phyloP scores from a whole-genome alignment of 2,888 invertebrate species.

The Anthrax anthrax region DNA sequence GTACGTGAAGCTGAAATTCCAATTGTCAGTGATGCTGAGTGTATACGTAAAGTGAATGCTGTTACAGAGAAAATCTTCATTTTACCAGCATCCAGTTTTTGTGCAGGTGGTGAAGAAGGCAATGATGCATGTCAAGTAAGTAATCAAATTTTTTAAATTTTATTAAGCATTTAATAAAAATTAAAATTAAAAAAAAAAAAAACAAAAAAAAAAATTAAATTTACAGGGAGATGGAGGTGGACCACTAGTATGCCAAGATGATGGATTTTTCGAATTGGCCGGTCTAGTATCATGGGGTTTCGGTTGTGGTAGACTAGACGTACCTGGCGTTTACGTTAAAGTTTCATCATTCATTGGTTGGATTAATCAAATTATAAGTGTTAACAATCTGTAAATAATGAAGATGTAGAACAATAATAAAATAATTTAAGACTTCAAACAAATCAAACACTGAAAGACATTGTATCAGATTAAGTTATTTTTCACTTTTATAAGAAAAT shows the following conservation, averaged over 20 bases:
- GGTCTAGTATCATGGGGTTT: conserved; percentile 93
- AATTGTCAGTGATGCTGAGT: conserved; percentile 83
- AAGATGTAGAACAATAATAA: neutral
- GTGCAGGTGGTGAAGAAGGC: conserved; percentile 84
- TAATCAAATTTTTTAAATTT: neutral
- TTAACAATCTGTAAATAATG: conserved; percentile 67
- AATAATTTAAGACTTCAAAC: no score
- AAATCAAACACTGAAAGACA: no score
- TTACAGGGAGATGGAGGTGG: conserved; percentile 84
- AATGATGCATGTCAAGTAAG: conserved; percentile 83
- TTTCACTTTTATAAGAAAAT: no score
- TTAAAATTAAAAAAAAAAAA: no score
- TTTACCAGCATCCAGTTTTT: conserved; percentile 83
- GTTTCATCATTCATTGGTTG: conserved; percentile 91
- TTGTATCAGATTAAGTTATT: no score
- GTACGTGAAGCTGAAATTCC: conserved; percentile 85
- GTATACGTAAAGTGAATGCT: conserved; percentile 82
- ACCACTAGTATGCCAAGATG: conserved; percentile 82
- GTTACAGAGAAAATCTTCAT: conserved; percentile 92
- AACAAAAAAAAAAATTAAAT: no score
- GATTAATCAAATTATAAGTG: conserved; percentile 95
- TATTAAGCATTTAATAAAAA: neutral
- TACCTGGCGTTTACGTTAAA: conserved; percentile 94
- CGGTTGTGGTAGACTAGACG: conserved; percentile 82
- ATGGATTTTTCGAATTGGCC: conserved; percentile 82